Base-by-base conservation (phyloP, 2,113 vertebrate genomes). In the Callaeas wilsoni region DNA sequence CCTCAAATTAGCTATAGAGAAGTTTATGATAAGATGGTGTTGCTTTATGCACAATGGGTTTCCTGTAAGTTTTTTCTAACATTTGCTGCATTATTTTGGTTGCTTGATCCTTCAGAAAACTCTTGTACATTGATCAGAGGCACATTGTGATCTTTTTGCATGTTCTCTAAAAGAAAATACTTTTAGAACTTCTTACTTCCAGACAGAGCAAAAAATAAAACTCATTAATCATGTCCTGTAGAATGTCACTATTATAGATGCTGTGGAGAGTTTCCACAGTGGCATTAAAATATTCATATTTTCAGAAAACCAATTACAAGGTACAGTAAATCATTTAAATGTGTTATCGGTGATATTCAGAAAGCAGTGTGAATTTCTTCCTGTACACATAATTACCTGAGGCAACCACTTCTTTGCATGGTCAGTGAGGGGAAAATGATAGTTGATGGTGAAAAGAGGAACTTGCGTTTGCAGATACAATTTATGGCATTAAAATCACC, bases 181-280 rank as follows among this genome's bases (percentile, higher is more conserved):
- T 94, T 97, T 89, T 35, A 94, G 75, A 97, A 96, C 21, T 96
- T 90, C 87, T 96, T 93, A 82, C 49, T 96, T 97, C 75, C 63
- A 93, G 70, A 88, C 53, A 95, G 84, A 96, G 70, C 42, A 65
- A 93, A 93, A 96, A 94, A 77, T 92, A 94, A 96, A 97, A 76
- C 50, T 93, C 95, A 96, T 98, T 97, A 97, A 96, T 98, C 97
- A 95, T 64, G 76, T 96, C 91, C 84, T 94, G 56, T 42, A 93
- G 71, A 96, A 96, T 93, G 92, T 96, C 96, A 92, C 97, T 97
- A 97, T 98, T 98, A 98, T 96, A 94, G 96, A 98, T 97, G 94
- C 92, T 84, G 57, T 93, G 92, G 94, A 96, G 96, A 97, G 84
- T 96, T 97, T 71, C 94, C 88, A 97, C 87, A 98, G 97, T 97